These are phyloP conservation scores for Eurytoma adleriae DNA, from an alignment of 2,888 invertebrate genomes.

Conservation along the genomic window DNA sequence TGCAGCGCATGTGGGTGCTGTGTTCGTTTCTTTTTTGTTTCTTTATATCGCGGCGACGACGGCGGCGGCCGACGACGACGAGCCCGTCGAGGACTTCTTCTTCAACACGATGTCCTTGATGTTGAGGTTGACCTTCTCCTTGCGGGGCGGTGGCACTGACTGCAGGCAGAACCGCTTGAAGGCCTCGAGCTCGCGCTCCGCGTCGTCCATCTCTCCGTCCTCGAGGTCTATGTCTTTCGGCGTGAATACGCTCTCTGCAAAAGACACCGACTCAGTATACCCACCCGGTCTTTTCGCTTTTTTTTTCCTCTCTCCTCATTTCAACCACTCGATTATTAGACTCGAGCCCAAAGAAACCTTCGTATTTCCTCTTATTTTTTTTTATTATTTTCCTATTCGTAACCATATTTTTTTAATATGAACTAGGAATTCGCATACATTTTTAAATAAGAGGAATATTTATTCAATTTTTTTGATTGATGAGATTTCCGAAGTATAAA, in stretches of 20 bases:
- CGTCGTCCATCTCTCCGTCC: conserved; percentile 86
- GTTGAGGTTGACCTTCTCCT: conserved; percentile 88
- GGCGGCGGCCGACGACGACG: conserved; percentile 67
- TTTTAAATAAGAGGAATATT: too few species aligned
- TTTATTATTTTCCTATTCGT: too few species aligned
- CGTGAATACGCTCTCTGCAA: conserved; percentile 84
- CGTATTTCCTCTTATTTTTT: too few species aligned
- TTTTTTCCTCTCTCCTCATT: not conserved
- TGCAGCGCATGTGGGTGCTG: not conserved
- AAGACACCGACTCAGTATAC: conserved; percentile 58
- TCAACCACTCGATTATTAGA: not conserved
- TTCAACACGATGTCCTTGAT: conserved; percentile 86
- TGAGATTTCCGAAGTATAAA: too few species aligned
- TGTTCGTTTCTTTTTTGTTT: conserved; percentile 31
- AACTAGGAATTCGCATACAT: too few species aligned
- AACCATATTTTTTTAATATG: too few species aligned
- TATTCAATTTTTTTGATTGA: too few species aligned
- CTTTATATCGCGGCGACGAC: conserved; percentile 71
- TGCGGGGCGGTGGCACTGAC: conserved; percentile 86
- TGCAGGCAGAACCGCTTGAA: conserved; percentile 92
- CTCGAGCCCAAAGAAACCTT: not conserved
- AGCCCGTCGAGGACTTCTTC: conserved; percentile 77
- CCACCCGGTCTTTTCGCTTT: not conserved
- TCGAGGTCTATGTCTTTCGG: conserved; percentile 88
- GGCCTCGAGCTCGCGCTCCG: conserved; percentile 89